A percentile compares a stretch with the other conserved stretches of the same genome.
Evolutionary conservation across 2,113 vertebrate genomes (phyloP).

Genomic region (Diglossa brunneiventris): DNA sequence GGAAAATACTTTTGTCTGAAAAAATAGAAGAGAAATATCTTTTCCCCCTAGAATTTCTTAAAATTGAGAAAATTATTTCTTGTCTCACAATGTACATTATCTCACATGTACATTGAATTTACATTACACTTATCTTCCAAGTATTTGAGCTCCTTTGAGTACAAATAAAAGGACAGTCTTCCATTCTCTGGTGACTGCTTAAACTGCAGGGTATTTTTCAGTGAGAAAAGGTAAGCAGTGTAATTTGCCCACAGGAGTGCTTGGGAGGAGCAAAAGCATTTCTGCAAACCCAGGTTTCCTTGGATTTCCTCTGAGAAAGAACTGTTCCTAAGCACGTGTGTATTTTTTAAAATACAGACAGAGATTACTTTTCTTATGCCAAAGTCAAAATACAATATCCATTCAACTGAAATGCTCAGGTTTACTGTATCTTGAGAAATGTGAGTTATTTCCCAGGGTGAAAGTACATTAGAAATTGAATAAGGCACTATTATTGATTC

Average conservation of each 20-base stretch:
- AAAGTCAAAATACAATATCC: not conserved
- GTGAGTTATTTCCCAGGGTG: not conserved
- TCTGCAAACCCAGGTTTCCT: not conserved
- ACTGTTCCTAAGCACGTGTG: not conserved
- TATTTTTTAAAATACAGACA: not conserved
- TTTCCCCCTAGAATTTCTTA: not conserved
- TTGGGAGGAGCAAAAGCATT: not conserved
- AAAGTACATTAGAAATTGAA: not conserved
- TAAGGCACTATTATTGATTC: not conserved
- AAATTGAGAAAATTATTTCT: not conserved
- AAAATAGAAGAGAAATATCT: not conserved
- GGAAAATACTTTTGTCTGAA: not conserved
- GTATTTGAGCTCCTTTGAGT: not conserved
- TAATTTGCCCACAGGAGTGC: not conserved
- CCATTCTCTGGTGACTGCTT: not conserved
- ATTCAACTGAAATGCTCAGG: not conserved
- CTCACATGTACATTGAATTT: not conserved
- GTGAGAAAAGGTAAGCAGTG: not conserved
- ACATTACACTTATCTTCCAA: not conserved
- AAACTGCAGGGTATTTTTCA: not conserved
- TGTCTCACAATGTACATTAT: not conserved
- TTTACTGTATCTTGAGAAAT: not conserved
- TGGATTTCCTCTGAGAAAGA: not conserved
- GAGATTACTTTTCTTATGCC: not conserved
- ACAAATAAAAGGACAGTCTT: not conserved